These are phyloP conservation scores for Aphodius granarius DNA, from an alignment of 2,888 invertebrate species.

Conservation along the genomic window DNA sequence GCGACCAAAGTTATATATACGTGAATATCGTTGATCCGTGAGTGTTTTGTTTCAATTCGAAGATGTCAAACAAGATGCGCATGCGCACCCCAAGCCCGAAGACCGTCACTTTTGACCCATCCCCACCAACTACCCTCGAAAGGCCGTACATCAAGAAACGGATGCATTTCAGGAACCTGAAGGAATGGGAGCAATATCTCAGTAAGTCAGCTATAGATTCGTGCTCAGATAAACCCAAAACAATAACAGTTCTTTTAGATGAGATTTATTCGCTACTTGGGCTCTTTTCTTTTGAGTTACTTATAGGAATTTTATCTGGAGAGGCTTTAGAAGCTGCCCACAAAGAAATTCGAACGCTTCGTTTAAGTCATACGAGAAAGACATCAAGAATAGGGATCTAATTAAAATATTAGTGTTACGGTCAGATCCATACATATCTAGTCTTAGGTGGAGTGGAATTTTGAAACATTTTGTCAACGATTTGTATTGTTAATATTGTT, in stretches of 20 bases:
- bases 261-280: not conserved
- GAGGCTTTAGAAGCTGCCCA: too few species aligned
- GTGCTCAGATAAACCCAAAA: not conserved
- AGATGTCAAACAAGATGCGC: conserved; percentile 55
- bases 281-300: too few species aligned
- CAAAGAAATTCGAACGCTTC: too few species aligned
- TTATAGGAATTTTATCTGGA: too few species aligned
- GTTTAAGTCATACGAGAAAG: too few species aligned
- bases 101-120: conserved; percentile 66
- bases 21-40: not conserved
- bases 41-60: conserved; percentile 4
- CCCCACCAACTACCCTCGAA: conserved; percentile 60
- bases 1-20: not conserved
- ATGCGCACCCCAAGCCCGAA: conserved; percentile 68
- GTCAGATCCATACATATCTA: too few species aligned
- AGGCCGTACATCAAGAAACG: conserved; percentile 49
- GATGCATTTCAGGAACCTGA: conserved; percentile 42
- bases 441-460: too few species aligned
- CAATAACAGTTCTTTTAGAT: not conserved
- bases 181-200: conserved; percentile 58
- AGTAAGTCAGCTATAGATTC: conserved; percentile 52
- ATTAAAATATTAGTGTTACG: too few species aligned
- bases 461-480: too few species aligned
- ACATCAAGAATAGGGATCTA: too few species aligned
- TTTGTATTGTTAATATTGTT: too few species aligned